Evolutionary conservation across 2,113 vertebrate genomes (phyloP), one percentile per base, ranked within the genome.

Genomic region (Scortum barcoo): DNA sequence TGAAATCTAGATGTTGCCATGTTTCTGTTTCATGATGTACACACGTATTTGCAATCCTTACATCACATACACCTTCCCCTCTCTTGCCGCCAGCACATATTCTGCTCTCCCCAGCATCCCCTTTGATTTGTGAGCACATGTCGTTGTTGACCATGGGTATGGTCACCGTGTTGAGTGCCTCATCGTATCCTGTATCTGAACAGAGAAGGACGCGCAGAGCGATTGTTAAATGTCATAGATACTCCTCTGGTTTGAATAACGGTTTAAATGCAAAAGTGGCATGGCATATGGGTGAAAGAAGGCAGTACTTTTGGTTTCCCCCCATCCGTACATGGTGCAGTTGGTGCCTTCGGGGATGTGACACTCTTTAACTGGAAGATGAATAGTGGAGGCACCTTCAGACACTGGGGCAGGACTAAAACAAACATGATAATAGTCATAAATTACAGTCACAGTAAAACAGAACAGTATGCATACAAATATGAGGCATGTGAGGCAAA

Each of bases 271-370:
- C 17, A 72, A 40, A 36, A 36, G 46, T 60, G 48, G 3, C 8
- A 33, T 22, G 26, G 36, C 44, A 57, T 74, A 13, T 80, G 63
- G 66, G 61, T 76, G 54, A 78, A 85, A 75, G 72, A 77, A 65
- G 78, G 53, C 86, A 81, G 81, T 97, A 99, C 98, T 96, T 98
- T 97, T 98, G 89, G 98, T 99, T 89, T 99, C 96, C 89, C 98
- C 98, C 98, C 98, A 99, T 94, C 98, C 98, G 76, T 98, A 99
- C 93, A 99, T 96, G 93, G 96, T 96, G 93, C 98, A 99, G 76
- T 94, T 95, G 80, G 96, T 97, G 86, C 96, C 97, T 89, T 99
- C 97, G 53, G 95, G 90, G 93, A 99, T 97, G 72, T 95, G 96
- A 89, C 98, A 99, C 75, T 97, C 98, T 87, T 96, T 96, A 86